These are phyloP conservation scores for Balearica regulorum DNA, from an alignment of 2,797 vertebrate genomes.

Conservation along the genomic window DNA sequence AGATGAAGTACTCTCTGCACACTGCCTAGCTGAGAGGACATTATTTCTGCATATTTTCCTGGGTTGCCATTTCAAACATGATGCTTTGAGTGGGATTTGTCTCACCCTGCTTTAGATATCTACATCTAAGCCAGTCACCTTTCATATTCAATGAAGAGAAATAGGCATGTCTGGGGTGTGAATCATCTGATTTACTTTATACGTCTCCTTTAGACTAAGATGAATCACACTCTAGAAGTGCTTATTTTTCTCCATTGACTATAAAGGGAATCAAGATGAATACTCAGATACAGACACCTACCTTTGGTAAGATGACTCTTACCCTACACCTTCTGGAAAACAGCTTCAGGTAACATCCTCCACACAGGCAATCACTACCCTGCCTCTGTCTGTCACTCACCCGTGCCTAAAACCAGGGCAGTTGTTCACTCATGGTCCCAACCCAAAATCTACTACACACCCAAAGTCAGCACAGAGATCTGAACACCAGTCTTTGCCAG, in stretches of 20 bases:
- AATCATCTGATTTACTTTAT: constrained; percentile 55
- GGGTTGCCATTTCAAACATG: constrained; percentile 2
- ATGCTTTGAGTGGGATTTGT: constrained; percentile 30
- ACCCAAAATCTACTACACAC: not conserved
- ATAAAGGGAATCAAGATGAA: constrained; percentile 39
- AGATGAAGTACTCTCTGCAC: not conserved
- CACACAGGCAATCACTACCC: not conserved
- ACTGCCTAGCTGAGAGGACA: not conserved
- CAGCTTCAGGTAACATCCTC: not conserved
- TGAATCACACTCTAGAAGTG: constrained; percentile 33
- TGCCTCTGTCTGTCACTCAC: not conserved
- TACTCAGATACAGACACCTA: constrained; percentile 11
- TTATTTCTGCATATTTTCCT: constrained; percentile 11
- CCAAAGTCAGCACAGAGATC: not conserved
- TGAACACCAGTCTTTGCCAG: not conserved
- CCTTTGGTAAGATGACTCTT: constrained; percentile 17
- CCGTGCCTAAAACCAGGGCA: not conserved
- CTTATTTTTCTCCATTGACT: constrained; percentile 42
- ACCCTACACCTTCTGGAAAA: constrained; percentile 8
- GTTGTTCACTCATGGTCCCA: not conserved
- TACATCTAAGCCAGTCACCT: constrained; percentile 27
- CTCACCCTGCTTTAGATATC: constrained; percentile 27
- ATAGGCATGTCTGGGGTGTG: constrained; percentile 36
- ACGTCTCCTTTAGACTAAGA: constrained; percentile 15
- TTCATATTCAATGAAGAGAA: constrained; percentile 38